Evolutionary conservation across 2,888 invertebrate species (phyloP), one percentile per base, ranked within the genome.

Genomic region (Melieria picta): DNA sequence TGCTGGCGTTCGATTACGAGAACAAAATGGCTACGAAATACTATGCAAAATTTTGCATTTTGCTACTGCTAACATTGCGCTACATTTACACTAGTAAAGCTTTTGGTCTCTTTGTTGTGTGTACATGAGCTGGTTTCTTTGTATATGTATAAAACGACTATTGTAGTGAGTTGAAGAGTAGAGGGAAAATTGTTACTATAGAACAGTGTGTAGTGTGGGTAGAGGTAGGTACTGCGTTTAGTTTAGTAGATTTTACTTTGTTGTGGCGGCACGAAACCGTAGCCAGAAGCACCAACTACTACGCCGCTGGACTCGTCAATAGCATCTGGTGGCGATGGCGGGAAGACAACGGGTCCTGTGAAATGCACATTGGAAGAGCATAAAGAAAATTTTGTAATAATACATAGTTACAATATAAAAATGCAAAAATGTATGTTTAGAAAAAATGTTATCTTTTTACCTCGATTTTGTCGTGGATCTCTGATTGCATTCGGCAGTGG

Each of bases 241-340:
- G 30, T 71, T 71, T 74, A 73, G 71, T 71, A 76, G 61, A 77
- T 76, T 80, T 82, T 83, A 82, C 83, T 82, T 82, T 82, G 82
- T 77, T 83, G 84, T 73, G 94, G 93, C 75, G 94, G 94, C 74
- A 94, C 94, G 86, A 95, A 95, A 78, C 95, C 95, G 84, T 91
- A 95, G 77, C 94, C 94, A 64, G 94, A 94, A 72, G 94, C 94
- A 72, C 95, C 94, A 47, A 92, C 92, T 71, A 94, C 89, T 52
- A 95, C 94, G 16, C 94, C 94, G 83, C 94, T 94, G 78, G 92
- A 91, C 85, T 92, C 92, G 75, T 90, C 88, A 58, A 92, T 90
- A 78, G 92, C 91, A 74, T 91, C 91, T 78, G 89, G 87, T 7
- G 92, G 92, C 43, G 91, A 89, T 72, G 91, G 90, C 52, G 93